These are phyloP conservation scores for Protosalanx chinensis DNA, from an alignment of 2,797 vertebrate species.

Conservation along the genomic window DNA sequence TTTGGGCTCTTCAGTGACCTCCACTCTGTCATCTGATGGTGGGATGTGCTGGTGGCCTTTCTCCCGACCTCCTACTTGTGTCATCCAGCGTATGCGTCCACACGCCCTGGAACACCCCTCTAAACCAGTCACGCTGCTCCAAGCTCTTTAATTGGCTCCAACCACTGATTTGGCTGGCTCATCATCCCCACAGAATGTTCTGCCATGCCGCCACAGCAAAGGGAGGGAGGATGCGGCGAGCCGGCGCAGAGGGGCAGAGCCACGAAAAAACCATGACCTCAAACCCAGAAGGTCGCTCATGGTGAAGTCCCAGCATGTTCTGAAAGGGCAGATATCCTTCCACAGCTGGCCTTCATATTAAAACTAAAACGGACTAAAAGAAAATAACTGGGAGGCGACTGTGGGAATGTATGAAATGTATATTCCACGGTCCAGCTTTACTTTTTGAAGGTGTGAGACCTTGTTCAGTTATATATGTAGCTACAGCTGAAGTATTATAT, in stretches of 20 bases:
- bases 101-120: constrained; percentile 41
- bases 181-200: constrained; percentile 56
- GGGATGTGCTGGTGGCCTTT: constrained; percentile 34
- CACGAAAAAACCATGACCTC: constrained; percentile 30
- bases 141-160: constrained; percentile 60
- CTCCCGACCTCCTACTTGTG: constrained; percentile 7
- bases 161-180: constrained; percentile 57
- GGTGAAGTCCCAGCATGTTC: constrained; percentile 28
- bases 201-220: constrained; percentile 60
- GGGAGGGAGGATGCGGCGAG: constrained; percentile 44
- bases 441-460: neutral
- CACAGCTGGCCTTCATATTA: constrained; percentile 40
- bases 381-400: neutral
- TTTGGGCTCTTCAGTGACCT: constrained; percentile 28
- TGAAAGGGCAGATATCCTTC: constrained; percentile 34
- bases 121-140: constrained; percentile 38
- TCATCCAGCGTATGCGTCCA: constrained; percentile 33
- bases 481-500: no score
- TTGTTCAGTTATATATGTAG: no score
- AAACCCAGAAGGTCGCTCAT: constrained; percentile 41
- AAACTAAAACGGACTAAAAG: constrained; percentile 20
- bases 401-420: neutral
- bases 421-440: neutral
- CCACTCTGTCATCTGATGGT: constrained; percentile 36
- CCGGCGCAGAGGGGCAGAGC: constrained; percentile 35